A percentile compares a stretch with the other conserved stretches of the same genome.
Conservation (phyloP, 2,113 vertebrate species). For the Pteropus alecto region DNA sequence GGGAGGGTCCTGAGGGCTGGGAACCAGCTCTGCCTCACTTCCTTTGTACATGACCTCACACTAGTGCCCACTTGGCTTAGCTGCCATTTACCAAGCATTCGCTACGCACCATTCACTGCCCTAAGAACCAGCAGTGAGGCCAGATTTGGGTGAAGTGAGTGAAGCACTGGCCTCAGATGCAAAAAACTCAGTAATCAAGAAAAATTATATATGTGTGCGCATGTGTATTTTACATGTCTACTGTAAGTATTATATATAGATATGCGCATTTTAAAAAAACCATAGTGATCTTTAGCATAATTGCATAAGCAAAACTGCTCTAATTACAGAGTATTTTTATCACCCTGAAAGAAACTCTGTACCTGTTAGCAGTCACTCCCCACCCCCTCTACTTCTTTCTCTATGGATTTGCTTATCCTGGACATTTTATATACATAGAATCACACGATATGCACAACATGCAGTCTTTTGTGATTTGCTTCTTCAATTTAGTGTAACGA, state of each 20-base stretch:
- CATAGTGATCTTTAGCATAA: neutral
- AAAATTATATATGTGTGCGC: neutral
- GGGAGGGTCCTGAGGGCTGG: neutral
- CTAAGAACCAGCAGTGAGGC: neutral
- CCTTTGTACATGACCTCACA: neutral
- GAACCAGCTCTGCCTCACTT: neutral
- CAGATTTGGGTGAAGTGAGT: neutral
- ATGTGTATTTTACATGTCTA: neutral
- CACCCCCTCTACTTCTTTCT: neutral
- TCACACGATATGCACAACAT: accelerated
- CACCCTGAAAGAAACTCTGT: neutral
- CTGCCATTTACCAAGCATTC: neutral
- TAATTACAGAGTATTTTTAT: neutral
- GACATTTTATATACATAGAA: neutral
- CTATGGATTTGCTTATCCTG: neutral
- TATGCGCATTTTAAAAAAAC: neutral
- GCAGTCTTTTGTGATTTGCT: neutral
- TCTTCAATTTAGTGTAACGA: neutral
- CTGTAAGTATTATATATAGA: neutral
- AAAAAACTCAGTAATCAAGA: neutral
- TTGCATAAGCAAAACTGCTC: neutral
- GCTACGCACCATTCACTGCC: neutral
- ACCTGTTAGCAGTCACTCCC: neutral
- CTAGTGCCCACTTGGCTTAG: neutral
- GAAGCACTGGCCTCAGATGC: neutral